A percentile compares a stretch with the other conserved stretches of the same genome.
These are phyloP conservation scores for Thereva nobilitata DNA, from an alignment of 2,888 invertebrate species.

Conservation along the genomic window DNA sequence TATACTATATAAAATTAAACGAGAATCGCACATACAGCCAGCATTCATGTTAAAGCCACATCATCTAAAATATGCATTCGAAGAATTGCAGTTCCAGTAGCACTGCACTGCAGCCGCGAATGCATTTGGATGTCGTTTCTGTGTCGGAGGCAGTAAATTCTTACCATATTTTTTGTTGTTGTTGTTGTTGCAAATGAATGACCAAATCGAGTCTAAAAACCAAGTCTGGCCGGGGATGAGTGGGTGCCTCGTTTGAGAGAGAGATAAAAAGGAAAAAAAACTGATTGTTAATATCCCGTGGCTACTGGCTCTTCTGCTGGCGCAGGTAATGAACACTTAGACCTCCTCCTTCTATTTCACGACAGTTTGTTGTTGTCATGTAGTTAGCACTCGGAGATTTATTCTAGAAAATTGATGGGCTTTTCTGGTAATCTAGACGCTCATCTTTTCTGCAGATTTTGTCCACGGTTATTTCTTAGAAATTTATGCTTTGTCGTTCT, in stretches of 20 bases:
- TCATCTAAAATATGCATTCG: background rate
- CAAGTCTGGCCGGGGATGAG: conserved; percentile 18
- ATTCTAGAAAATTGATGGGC: conserved; percentile 58
- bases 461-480: conserved; percentile 34
- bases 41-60: conserved; percentile 8
- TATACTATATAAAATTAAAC: background rate
- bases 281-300: background rate
- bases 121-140: conserved; percentile 25
- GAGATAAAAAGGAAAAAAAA: conserved; percentile 30
- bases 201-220: conserved; percentile 18
- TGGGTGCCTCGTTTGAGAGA: conserved; percentile 6
- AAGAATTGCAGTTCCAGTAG: conserved; percentile 21
- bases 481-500: conserved; percentile 7
- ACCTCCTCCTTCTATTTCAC: conserved; percentile 31
- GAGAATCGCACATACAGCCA: background rate
- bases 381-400: conserved; percentile 59
- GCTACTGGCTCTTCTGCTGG: conserved; percentile 18
- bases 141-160: conserved; percentile 21
- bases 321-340: conserved; percentile 27
- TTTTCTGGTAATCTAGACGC: conserved; percentile 27
- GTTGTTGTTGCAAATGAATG: too few relatives aligned
- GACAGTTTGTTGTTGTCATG: conserved; percentile 59
- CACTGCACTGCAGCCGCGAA: conserved; percentile 9
- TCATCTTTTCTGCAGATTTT: conserved; percentile 30
- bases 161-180: too few relatives aligned